Base-by-base conservation (phyloP, 2,113 vertebrate species). In the Apeltes quadracus region DNA sequence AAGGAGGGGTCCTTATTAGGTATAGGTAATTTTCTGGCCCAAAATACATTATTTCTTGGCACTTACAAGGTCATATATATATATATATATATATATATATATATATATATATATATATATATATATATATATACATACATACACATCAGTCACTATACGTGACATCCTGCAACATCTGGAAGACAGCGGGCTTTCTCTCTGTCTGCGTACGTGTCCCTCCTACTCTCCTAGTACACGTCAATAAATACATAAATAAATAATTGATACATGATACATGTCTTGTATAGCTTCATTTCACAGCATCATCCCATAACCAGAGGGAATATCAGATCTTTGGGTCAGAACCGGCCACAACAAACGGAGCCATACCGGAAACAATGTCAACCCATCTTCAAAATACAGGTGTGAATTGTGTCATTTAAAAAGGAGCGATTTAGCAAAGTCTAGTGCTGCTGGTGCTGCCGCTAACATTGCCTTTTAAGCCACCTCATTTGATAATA, bases 161-260 rank as follows among this genome's bases (percentile, higher is more conserved):
- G 8, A 82, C 80, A 86, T 75, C 51, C 51, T n/a, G 32, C 13
- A 78, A 84, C 80, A 88, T 88, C 84, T 85, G 86, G 72, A 81
- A 55, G 57, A 54, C 53, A 57, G 53, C 8, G 44, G 69, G 64
- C 22, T 75, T 72, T 65, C 69, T 68, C 69, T 64, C 81, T 68
- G 23, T 34, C 39, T 44, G 23, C 44, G n/a, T n/a, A n/a, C n/a
- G 34, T 16, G 18, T 27, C 38, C 50, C 53, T 51, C 61, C 22
- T 29, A 39, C 50, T 68, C 22, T 58, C 44, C 4, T 56, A 58
- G n/a, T 23, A n/a, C 22, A 25, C 50, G 4, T 53, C 12, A 53
- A 43, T 14, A 16, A 43, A 53, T 14, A 65, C 62, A 62, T 78
- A 62, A 65, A 83, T 62, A 81, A 73, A 80, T 61, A 61, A 32